A percentile compares a stretch with the other conserved stretches of the same genome.
These are phyloP conservation scores for Hexactinellida sp. DNA, from an alignment of 37 sponge, comb jelly and placozoan genomes.

Conservation along the genomic window DNA sequence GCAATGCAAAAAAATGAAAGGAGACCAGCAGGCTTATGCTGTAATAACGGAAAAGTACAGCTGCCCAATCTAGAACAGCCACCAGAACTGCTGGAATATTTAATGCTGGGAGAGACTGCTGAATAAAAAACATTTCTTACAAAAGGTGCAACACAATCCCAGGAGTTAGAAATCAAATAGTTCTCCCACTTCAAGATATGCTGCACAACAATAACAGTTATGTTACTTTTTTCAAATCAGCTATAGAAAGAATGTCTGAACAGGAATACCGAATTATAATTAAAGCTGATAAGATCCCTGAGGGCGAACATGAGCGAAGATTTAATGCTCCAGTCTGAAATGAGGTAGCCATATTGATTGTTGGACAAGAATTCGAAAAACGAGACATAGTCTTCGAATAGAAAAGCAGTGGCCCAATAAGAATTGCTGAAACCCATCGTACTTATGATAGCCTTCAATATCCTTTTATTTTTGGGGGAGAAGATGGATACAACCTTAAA, in stretches of 20 bases:
- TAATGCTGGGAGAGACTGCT: no score
- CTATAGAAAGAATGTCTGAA: not conserved
- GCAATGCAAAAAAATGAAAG: not conserved
- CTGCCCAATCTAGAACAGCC: no score
- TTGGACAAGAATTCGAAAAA: slow-evolving; percentile 16
- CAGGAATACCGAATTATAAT: not conserved
- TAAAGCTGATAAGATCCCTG: slow-evolving; percentile 6
- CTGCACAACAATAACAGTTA: not conserved
- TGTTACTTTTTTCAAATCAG: not conserved
- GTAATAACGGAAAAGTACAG: slow-evolving; percentile 19
- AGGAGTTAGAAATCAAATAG: no score
- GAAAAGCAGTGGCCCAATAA: not conserved
- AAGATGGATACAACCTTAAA: slow-evolving; percentile 16
- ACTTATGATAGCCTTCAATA: slow-evolving; percentile 20
- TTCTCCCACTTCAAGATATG: not conserved
- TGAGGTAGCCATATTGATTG: slow-evolving; percentile 11
- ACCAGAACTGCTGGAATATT: not conserved
- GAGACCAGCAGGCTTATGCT: slow-evolving; percentile 9
- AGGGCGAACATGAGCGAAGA: slow-evolving; percentile 4
- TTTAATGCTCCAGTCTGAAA: slow-evolving; percentile 21
- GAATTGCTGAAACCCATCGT: slow-evolving; percentile 18
- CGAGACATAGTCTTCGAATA: slow-evolving; percentile 19
- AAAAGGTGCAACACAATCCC: no score
- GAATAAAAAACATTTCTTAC: not conserved
- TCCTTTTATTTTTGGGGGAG: slow-evolving; percentile 10